A percentile compares a stretch with the other conserved stretches of the same genome.
These are phyloP conservation scores for Globodera ellingtonae DNA, from an alignment of 1,140 invertebrate genomes.

Conservation along the genomic window DNA sequence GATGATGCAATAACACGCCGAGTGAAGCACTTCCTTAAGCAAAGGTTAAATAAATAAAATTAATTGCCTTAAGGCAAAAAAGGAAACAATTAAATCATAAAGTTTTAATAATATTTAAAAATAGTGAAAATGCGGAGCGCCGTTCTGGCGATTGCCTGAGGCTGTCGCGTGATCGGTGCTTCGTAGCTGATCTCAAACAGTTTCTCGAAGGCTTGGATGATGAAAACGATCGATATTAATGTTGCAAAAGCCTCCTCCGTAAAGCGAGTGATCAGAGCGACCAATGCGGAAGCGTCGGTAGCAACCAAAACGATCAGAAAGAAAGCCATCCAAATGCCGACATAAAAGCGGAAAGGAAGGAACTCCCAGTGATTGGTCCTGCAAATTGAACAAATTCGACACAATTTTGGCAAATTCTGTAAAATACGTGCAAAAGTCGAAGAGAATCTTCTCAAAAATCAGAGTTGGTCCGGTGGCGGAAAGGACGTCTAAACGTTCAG, in stretches of 20 bases:
- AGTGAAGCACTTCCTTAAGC: slow-evolving; percentile 36
- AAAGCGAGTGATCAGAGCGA: slow-evolving; percentile 60
- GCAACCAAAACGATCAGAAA: slow-evolving; percentile 67
- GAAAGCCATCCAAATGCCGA: slow-evolving; percentile 66
- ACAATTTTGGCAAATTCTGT: slow-evolving; percentile 12
- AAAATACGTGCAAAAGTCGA: slow-evolving; percentile 63
- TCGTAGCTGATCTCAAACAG: slow-evolving; percentile 50
- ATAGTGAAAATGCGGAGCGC: background rate
- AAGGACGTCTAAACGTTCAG: slow-evolving; percentile 56
- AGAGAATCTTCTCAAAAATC: slow-evolving; percentile 68
- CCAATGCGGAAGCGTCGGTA: slow-evolving; percentile 63
- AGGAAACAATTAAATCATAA: too few species aligned
- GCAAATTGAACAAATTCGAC: background rate
- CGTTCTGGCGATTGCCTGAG: slow-evolving; percentile 34
- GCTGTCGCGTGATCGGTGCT: slow-evolving; percentile 48
- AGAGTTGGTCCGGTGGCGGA: slow-evolving; percentile 68
- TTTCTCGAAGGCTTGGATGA: slow-evolving; percentile 63
- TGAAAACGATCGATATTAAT: slow-evolving; percentile 67
- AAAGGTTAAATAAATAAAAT: background rate
- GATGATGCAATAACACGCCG: slow-evolving; percentile 39
- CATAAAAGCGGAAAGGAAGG: slow-evolving; percentile 66
- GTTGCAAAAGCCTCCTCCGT: slow-evolving; percentile 68
- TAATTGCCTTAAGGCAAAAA: background rate
- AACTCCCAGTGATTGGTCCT: slow-evolving; percentile 65
- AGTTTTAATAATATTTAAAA: too few species aligned